These are phyloP conservation scores for Columbina picui DNA, from an alignment of 2,113 vertebrate genomes.

Conservation along the genomic window DNA sequence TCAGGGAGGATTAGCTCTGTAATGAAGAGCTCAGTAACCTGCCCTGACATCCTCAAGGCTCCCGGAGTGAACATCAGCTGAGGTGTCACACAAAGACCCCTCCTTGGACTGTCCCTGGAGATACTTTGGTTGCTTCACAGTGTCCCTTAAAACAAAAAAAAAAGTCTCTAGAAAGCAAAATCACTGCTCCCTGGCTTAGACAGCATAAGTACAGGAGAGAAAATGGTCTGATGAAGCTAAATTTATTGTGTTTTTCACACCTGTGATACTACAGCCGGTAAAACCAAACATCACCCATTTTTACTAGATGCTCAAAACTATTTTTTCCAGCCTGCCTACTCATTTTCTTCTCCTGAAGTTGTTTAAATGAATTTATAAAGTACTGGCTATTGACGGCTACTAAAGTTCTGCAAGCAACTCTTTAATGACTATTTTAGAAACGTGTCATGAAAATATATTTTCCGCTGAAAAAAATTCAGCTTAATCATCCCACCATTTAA, in stretches of 20 bases:
- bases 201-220: not conserved
- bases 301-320: not conserved
- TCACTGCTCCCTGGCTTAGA: accelerated
- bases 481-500: not conserved
- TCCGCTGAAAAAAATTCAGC: not conserved
- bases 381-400: not conserved
- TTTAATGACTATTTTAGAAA: not conserved
- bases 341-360: not conserved
- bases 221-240: not conserved
- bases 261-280: not conserved
- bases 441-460: not conserved
- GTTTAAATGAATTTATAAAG: not conserved
- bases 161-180: not conserved
- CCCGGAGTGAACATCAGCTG: accelerated
- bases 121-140: not conserved
- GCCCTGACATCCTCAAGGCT: not conserved
- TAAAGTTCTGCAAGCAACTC: not conserved
- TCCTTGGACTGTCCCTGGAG: not conserved
- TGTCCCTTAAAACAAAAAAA: not conserved
- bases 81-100: accelerated
- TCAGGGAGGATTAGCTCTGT: not conserved
- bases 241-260: not conserved
- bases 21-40: not conserved
- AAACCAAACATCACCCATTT: not conserved
- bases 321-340: not conserved